phyloP scores from a whole-genome alignment of 2,888 invertebrate species.

The Acleris literana region DNA sequence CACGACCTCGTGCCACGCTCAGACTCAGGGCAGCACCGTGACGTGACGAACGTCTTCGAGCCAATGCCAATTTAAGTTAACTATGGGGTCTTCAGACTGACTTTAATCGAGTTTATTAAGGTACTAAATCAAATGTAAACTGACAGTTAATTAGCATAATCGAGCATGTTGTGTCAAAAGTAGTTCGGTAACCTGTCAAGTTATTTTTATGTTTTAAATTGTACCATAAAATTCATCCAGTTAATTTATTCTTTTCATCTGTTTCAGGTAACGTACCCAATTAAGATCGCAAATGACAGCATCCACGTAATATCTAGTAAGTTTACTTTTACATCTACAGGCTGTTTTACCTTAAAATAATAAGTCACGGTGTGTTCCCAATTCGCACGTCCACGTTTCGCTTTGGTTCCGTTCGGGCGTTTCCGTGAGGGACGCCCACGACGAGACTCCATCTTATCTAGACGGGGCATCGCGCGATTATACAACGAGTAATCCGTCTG shows the following conservation, averaged over 20 bases:
- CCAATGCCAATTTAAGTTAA: neutral
- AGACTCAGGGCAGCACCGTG: conserved; percentile 16
- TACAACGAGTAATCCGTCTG: conserved; percentile 53
- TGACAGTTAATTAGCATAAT: neutral
- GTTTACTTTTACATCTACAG: conserved; percentile 8
- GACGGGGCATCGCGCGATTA: conserved; percentile 63
- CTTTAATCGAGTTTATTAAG: no score
- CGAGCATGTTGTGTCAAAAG: neutral
- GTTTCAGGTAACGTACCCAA: conserved; percentile 23
- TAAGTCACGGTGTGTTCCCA: conserved; percentile 22
- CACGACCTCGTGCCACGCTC: conserved; percentile 17
- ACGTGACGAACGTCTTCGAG: conserved; percentile 12
- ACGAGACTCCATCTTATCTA: conserved; percentile 44
- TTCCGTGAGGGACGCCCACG: conserved; percentile 51
- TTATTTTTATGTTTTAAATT: neutral
- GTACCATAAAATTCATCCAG: neutral
- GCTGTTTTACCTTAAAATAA: conserved; percentile 3
- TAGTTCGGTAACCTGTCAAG: neutral
- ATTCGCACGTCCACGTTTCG: conserved; percentile 21
- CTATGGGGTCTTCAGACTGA: no score
- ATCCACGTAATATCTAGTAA: conserved; percentile 12
- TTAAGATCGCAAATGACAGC: conserved; percentile 2
- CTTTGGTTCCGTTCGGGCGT: conserved; percentile 17
- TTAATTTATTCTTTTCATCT: neutral
- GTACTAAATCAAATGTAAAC: no score